phyloP scores from a whole-genome alignment of 2,888 invertebrate genomes.

The Hemithea aestivaria region DNA sequence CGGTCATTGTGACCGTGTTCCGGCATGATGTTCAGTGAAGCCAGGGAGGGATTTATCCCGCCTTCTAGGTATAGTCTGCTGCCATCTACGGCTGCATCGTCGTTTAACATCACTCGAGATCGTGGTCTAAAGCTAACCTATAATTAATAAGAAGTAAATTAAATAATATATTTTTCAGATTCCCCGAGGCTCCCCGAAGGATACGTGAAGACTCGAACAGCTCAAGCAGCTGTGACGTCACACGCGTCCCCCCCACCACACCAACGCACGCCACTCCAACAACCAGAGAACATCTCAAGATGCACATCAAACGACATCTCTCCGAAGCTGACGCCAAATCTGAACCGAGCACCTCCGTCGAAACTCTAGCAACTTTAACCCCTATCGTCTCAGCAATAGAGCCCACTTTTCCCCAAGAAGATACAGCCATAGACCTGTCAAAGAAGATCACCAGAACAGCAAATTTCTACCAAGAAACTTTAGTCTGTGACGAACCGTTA shows the following conservation, averaged over 20 bases:
- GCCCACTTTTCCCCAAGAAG: conserved; percentile 25
- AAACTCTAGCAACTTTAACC: conserved; percentile 3
- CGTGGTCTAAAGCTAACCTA: too few relatives aligned
- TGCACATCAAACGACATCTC: too few relatives aligned
- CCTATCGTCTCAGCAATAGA: neutral
- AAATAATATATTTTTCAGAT: conserved; percentile 35
- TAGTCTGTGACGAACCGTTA: conserved; percentile 45
- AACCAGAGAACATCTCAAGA: conserved; percentile 37
- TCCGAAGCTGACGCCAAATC: neutral
- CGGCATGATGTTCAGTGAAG: too few relatives aligned
- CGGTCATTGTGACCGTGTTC: too few relatives aligned
- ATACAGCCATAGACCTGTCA: conserved; percentile 58
- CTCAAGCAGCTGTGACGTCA: conserved; percentile 50
- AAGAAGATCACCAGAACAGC: conserved; percentile 55
- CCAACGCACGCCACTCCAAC: conserved; percentile 23
- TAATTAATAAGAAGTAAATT: too few relatives aligned
- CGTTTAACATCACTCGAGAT: too few relatives aligned
- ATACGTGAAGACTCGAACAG: conserved; percentile 65
- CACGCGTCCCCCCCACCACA: conserved; percentile 20
- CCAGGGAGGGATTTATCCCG: too few relatives aligned
- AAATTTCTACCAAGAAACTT: conserved; percentile 70
- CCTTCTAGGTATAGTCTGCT: too few relatives aligned
- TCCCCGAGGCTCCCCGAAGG: conserved; percentile 47
- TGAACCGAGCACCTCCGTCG: conserved; percentile 1
- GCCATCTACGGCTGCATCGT: too few relatives aligned